A percentile compares a stretch with the other conserved stretches of the same genome.
phyloP scores from a whole-genome alignment of 2,888 invertebrate genomes.

The Epirrhoe tristata region DNA sequence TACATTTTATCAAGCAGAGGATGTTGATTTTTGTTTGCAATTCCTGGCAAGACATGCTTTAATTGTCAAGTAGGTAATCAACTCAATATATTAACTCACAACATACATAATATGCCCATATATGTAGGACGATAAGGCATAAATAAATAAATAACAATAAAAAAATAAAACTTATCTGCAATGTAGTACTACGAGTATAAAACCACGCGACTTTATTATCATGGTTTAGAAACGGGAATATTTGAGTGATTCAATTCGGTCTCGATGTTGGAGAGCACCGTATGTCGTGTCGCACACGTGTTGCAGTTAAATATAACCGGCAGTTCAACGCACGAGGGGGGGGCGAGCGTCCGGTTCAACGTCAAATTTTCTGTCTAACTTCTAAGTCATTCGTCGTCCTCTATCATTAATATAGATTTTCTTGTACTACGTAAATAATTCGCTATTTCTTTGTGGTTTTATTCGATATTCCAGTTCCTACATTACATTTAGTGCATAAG shows the following conservation, averaged over 20 bases:
- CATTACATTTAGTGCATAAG: background rate
- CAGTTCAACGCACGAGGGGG: constrained; percentile 79
- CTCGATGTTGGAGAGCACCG: constrained; percentile 65
- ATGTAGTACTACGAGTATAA: background rate
- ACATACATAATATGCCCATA: background rate
- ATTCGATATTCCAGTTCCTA: background rate
- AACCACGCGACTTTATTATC: background rate
- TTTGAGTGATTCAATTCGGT: constrained; percentile 59
- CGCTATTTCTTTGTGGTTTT: background rate
- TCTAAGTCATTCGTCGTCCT: constrained; percentile 12
- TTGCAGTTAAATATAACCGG: constrained; percentile 82
- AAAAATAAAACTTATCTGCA: no score
- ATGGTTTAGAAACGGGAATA: constrained; percentile 43
- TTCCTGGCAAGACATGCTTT: no score
- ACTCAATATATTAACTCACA: no score
- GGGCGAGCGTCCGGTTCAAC: constrained; percentile 62
- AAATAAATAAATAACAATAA: no score
- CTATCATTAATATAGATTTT: background rate
- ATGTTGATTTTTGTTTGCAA: no score
- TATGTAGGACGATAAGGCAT: no score
- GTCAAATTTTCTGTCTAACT: constrained; percentile 43
- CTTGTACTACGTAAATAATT: background rate
- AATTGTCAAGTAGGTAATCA: no score
- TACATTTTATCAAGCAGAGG: no score
- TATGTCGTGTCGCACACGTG: constrained; percentile 65